Base-by-base conservation (phyloP, 2,888 invertebrate genomes). In the Lycia hirtaria region DNA sequence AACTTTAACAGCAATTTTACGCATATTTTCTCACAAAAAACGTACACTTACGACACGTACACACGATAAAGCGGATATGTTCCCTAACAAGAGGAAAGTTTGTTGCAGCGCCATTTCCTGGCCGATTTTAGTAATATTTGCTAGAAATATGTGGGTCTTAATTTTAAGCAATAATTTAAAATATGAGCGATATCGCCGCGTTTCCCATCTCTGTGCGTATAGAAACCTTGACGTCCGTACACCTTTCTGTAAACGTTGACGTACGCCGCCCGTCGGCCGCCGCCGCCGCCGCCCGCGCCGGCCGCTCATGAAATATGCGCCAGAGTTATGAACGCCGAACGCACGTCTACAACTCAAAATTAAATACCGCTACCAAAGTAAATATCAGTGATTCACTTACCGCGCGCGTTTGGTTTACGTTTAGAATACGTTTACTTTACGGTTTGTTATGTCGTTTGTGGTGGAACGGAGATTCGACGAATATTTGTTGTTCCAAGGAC, bases 261-360 rank as follows among this genome's bases (percentile, higher is more conserved):
- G 78, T 69, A 63, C 64, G 73, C n/a, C n/a, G n/a, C n/a, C n/a
- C n/a, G n/a, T n/a, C n/a, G n/a, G n/a, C n/a, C n/a, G n/a, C n/a
- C n/a, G n/a, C n/a, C n/a, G n/a, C n/a, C n/a, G n/a, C n/a, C n/a
- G n/a, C 75, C 43, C 65, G 67, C 77, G 73, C 79, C 68, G 57
- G 67, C 81, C 82, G 76, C 81, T 81, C 83, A 84, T 88, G 80
- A 87, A 89, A 82, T 87, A 89, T 86, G 76, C 80, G 72, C 65
- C 67, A 78, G 80, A 89, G 80, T 81, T 85, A 88, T 80, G 81
- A 65, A 62, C 65, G 62, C 60, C 52, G 24, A 26, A 47, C 24
- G 33, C 45, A 47, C 17, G 33, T 33, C 35, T 35, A 47, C 47
- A 47, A 68, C 69, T 80, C 75, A 76, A 82, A 78, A 79, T 81